These are phyloP conservation scores for Chaetodon trifascialis DNA, from an alignment of 2,113 vertebrate genomes.

Conservation along the genomic window DNA sequence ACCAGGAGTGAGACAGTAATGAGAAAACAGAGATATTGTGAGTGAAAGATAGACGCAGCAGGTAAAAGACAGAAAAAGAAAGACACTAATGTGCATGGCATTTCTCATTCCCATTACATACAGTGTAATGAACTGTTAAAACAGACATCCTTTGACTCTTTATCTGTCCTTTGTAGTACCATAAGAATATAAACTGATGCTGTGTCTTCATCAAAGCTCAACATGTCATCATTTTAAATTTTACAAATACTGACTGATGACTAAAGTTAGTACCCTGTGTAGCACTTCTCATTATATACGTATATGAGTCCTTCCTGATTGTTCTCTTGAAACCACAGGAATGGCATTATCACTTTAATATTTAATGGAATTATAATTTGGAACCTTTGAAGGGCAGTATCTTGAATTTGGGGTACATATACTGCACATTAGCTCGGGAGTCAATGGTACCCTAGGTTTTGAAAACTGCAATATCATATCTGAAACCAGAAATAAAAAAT, in stretches of 20 bases:
- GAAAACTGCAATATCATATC: neutral
- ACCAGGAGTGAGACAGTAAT: neutral
- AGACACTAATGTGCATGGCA: neutral
- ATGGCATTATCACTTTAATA: no score
- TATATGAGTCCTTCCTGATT: neutral
- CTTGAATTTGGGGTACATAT: neutral
- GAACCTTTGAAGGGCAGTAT: neutral
- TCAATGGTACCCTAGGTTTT: neutral
- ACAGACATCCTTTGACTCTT: no score
- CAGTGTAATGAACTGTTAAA: neutral
- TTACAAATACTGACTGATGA: neutral
- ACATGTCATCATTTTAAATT: neutral
- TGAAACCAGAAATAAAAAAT: neutral
- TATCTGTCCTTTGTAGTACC: no score
- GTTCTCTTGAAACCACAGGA: neutral
- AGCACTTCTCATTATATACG: neutral
- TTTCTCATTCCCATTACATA: neutral
- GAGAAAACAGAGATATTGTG: neutral
- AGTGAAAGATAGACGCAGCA: neutral
- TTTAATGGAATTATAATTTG: no score
- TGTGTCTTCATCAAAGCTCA: neutral
- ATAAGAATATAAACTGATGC: neutral
- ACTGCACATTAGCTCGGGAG: neutral
- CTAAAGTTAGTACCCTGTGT: neutral
- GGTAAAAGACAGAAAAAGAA: neutral